Conservation (phyloP, 2,797 vertebrate genomes). For the Enteromius argenteus region DNA sequence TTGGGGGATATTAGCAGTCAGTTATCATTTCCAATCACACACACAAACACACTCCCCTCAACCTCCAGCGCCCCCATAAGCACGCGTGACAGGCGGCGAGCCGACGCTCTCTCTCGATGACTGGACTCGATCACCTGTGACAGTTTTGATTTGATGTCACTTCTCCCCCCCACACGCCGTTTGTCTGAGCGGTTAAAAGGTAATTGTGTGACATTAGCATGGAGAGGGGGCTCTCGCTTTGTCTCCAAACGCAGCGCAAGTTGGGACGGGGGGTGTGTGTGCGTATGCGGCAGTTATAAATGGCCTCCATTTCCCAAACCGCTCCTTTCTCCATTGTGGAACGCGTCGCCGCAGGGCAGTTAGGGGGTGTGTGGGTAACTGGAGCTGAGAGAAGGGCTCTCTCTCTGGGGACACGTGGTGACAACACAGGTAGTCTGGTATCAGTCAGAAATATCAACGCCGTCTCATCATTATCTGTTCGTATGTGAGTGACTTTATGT, state of each 20-base stretch:
- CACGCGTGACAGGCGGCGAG: constrained; percentile 59
- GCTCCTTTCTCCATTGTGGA: constrained; percentile 73
- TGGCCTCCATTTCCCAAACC: constrained; percentile 83
- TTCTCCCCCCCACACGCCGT: constrained; percentile 89
- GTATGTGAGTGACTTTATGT: constrained; percentile 25
- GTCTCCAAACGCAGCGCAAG: constrained; percentile 72
- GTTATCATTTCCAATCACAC: constrained; percentile 66
- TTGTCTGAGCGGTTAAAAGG: constrained; percentile 99
- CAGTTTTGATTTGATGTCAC: constrained; percentile 99
- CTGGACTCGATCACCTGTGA: constrained; percentile 99
- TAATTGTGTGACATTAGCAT: constrained; percentile 99
- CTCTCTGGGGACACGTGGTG: constrained; percentile 45
- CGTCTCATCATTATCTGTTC: constrained; percentile 24
- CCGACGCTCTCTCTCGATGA: constrained; percentile 85
- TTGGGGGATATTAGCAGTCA: constrained; percentile 66
- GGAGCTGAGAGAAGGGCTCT: constrained; percentile 63
- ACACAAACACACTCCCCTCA: constrained; percentile 49
- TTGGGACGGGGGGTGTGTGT: constrained; percentile 61
- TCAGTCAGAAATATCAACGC: constrained; percentile 54
- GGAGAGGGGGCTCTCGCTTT: constrained; percentile 80
- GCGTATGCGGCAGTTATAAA: constrained; percentile 84
- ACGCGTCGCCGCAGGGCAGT: constrained; percentile 54
- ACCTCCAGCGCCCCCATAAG: constrained; percentile 52
- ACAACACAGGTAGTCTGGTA: constrained; percentile 59
- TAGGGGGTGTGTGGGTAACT: constrained; percentile 69